Base-by-base conservation (phyloP, 2,888 invertebrate genomes). In the Diarsia dahlii region DNA sequence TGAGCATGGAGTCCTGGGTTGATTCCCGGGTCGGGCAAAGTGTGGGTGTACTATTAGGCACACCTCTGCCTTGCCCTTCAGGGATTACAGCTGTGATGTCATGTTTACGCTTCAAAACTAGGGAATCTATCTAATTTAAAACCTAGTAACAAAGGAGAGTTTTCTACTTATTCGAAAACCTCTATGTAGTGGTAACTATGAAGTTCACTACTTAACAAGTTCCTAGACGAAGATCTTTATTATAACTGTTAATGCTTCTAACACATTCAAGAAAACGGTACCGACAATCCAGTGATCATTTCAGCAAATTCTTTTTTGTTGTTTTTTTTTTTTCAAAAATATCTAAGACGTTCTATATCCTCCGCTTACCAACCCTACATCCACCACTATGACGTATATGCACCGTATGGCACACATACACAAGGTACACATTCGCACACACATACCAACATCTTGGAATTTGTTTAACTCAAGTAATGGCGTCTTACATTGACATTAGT, bases 401-500 rank as follows among this genome's bases (percentile, higher is more conserved):
- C 82, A 86, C 79, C 85, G 74, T 88, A 87, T 77, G 87, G 84
- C 89, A 90, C 90, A 90, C 91, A 84, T 87, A 84, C 80, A 85
- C 87, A 86, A 50, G 28, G 66, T 72, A 80, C 83, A 84, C 82
- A 89, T 88, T 89, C 87, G 85, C 89, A 87, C 86, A 88, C 84
- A 88, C 89, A 89, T 89, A 90, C 90, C 89, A 89, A 91, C 92
- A 92, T 93, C 92, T 93, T 88, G 93, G 95, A 96, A 96, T 96
- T 96, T 96, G 95, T 96, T 95, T 95, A 94, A 93, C 92, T 92
- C 91, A 90, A 93, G 92, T 94, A 96, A 96, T 95, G 94, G 95
- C 95, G 95, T 95, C 95, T 95, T 95, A 96, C 95, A 95, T 95
- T 96, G 96, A 95, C 96, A 96, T 96, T 96, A 96, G 96, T 96